Evolutionary conservation across 2,888 invertebrate genomes (phyloP).

Genomic region (Folsomia candida): DNA sequence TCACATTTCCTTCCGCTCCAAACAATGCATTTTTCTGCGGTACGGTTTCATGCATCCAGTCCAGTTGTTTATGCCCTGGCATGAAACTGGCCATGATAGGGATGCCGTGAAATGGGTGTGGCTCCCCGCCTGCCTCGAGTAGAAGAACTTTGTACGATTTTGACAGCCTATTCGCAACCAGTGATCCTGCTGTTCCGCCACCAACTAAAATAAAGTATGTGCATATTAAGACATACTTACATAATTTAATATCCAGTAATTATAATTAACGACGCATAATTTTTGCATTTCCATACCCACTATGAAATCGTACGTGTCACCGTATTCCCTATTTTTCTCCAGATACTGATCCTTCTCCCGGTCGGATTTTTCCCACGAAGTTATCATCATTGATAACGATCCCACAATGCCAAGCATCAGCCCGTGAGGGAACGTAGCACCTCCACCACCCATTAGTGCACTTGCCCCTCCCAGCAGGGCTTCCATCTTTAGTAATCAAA

Average conservation of each 20-base stretch:
- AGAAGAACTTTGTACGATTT: conserved; percentile 34
- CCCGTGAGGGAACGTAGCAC: too few relatives aligned
- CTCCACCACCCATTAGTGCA: too few relatives aligned
- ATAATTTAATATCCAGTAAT: background rate
- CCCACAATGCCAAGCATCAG: too few relatives aligned
- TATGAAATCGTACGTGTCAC: conserved; percentile 36
- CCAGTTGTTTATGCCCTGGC: conserved; percentile 34
- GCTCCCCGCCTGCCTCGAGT: conserved; percentile 36
- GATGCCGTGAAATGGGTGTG: conserved; percentile 36
- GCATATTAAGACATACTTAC: background rate
- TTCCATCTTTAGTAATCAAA: too few relatives aligned
- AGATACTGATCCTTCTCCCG: too few relatives aligned
- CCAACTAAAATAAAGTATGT: conserved; percentile 13
- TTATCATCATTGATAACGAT: too few relatives aligned
- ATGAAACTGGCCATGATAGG: conserved; percentile 39
- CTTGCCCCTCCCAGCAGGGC: too few relatives aligned
- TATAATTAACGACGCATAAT: background rate
- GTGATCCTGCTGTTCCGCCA: conserved; percentile 32
- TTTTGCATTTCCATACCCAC: conserved; percentile 19
- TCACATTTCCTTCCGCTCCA: conserved; percentile 5
- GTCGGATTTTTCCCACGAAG: too few relatives aligned
- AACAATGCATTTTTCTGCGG: conserved; percentile 30
- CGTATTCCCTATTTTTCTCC: conserved; percentile 29
- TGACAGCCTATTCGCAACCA: conserved; percentile 36
- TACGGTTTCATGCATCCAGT: conserved; percentile 35